Percentiles rank a stretch among this genome's conserved stretches.
Evolutionary conservation across 2,797 vertebrate species (phyloP).

Genomic region (Adelosebastes latens): DNA sequence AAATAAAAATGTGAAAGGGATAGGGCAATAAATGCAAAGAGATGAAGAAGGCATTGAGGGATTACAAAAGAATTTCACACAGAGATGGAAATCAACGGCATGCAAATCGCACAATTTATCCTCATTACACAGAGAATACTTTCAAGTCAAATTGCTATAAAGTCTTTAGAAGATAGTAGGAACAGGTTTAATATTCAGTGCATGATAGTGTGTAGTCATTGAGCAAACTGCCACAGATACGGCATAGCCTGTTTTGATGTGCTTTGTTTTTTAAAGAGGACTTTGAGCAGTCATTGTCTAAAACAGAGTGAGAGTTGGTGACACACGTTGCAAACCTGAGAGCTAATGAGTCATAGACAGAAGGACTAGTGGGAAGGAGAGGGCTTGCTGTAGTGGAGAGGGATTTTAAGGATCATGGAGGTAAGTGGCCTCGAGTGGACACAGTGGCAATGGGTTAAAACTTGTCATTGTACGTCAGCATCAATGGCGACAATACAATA

Average conservation of each 20-base stretch:
- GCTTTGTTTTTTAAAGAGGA: background rate
- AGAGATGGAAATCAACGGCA: slow-evolving; percentile 32
- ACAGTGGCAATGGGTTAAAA: slow-evolving; percentile 10
- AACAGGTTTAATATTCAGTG: slow-evolving; percentile 11
- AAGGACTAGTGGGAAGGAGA: background rate
- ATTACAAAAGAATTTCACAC: slow-evolving; percentile 38
- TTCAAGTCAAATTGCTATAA: slow-evolving; percentile 18
- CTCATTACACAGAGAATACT: slow-evolving; percentile 7
- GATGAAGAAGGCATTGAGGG: slow-evolving; percentile 1
- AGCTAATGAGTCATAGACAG: slow-evolving; percentile 34
- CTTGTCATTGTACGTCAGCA: background rate
- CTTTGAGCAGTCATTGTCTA: background rate
- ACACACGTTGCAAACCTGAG: background rate
- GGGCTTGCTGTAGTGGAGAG: background rate
- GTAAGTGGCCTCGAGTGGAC: slow-evolving; percentile 28
- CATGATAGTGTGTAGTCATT: background rate
- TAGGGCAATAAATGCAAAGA: slow-evolving; percentile 8
- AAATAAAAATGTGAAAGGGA: background rate
- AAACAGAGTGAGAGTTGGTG: background rate
- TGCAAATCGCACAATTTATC: slow-evolving; percentile 29
- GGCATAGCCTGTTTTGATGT: background rate
- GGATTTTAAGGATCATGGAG: slow-evolving; percentile 23
- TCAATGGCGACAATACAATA: background rate
- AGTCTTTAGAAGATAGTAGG: background rate
- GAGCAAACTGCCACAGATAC: background rate